Conservation (phyloP, 1,140 invertebrate species). For the Drosophila watanabei region DNA sequence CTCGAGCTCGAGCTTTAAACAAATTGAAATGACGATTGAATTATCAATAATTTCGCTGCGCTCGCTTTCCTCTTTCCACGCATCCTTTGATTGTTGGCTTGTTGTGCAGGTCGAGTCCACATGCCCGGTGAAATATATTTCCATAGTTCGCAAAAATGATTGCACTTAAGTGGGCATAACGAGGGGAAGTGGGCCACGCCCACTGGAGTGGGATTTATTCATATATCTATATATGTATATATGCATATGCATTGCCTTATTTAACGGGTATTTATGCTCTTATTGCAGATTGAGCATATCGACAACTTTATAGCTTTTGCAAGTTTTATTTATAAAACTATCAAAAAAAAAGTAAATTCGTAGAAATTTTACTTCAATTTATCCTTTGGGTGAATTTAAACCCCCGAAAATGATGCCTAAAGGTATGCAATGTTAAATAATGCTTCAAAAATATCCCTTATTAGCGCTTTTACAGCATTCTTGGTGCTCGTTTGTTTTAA, state of each 20-base stretch:
- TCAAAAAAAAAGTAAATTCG: neutral
- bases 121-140: constrained; percentile 49
- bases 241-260: constrained; percentile 26
- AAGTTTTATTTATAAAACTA: neutral
- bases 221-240: constrained; percentile 11
- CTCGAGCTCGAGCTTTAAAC: constrained; percentile 44
- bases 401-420: too few relatives aligned
- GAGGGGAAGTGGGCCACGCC: constrained; percentile 13
- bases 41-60: constrained; percentile 62
- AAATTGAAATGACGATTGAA: constrained; percentile 71
- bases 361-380: too few relatives aligned
- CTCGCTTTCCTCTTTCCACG: constrained; percentile 16
- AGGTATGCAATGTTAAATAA: too few relatives aligned
- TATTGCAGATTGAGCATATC: neutral
- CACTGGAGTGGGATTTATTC: constrained; percentile 25
- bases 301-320: neutral
- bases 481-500: too few relatives aligned
- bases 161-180: constrained; percentile 59
- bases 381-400: neutral
- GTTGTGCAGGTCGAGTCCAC: constrained; percentile 45
- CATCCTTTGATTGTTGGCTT: constrained; percentile 55
- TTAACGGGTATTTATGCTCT: constrained; percentile 44
- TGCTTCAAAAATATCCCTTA: too few relatives aligned
- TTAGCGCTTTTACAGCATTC: too few relatives aligned
- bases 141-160: constrained; percentile 56